Evolutionary conservation across 2,797 vertebrate species (phyloP), one percentile per base, ranked within the genome.

Genomic region (Aeoliscus strigatus): DNA sequence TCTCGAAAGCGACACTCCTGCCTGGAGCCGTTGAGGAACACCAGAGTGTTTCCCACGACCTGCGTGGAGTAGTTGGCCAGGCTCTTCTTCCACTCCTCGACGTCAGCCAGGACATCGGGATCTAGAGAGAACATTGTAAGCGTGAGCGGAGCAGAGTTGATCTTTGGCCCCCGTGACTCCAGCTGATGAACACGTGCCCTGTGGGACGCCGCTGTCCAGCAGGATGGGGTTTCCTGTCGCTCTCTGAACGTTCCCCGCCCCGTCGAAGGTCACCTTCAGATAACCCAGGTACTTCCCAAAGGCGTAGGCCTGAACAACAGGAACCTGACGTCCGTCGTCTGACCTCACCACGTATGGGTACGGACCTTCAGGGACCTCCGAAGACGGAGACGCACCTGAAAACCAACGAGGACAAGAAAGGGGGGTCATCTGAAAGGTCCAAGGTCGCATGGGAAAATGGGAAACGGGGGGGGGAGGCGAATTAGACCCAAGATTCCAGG

Each of bases 231-330:
- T 98, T 46, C 95, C 95, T 9, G 56, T 47, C 0, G 87, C 58
- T 23, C 60, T 65, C 17, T 89, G 6, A 2, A 97, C 90, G 0
- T 91, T 77, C 36, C 95, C 94, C 12, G 63, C 34, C 0, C 77
- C 39, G 49, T 95, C 89, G 60, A 98, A 98, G 0, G 81, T 86
- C 18, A 98, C 85, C 29, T 90, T 91, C 27, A 98, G 73, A 10
- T 79, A 73, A 9, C 95, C 95, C 17, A 98, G 84, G 21, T 97
- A 98, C 49, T 97, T 98, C 35, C 95, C 95, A 12, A 93, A 98
- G 28, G 94, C 94, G 0, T 92, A 98, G 27, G 94, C 94, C 77
- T 98, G 94, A 9, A 98, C 94, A 0, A 98, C 95, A 0, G 94
- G 95, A 34, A 98, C 92, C 41, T 66, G 21, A 1, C 62, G 87